Evolutionary conservation across 2,113 vertebrate species (phyloP).

Genomic region (Amazona guildingii): DNA sequence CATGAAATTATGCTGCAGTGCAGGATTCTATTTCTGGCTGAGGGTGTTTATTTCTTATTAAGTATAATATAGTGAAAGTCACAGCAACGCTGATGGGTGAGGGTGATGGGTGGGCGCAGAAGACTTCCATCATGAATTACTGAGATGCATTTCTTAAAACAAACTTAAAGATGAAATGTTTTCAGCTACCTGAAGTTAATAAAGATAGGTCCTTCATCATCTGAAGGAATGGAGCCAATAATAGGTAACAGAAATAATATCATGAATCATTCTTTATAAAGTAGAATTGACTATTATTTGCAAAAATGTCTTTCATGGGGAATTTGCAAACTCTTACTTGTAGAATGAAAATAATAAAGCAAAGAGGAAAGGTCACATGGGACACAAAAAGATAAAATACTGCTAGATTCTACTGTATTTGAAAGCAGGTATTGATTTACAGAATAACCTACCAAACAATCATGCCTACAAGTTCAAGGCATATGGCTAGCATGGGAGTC

Average conservation of each 20-base stretch:
- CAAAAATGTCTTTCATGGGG: neutral
- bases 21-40: conserved; percentile 24
- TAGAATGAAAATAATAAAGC: neutral
- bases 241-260: conserved; percentile 16
- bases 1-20: conserved; percentile 40
- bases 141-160: neutral
- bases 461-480: neutral
- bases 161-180: conserved; percentile 3
- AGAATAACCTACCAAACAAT: neutral
- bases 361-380: neutral
- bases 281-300: neutral
- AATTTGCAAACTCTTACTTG: conserved; percentile 6
- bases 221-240: conserved; percentile 41
- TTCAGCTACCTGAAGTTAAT: conserved; percentile 36
- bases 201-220: conserved; percentile 39
- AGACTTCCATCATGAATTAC: conserved; percentile 23
- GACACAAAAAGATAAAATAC: neutral
- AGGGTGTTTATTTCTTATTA: conserved; percentile 49
- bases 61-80: conserved; percentile 39
- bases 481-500: neutral
- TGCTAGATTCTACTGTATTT: neutral
- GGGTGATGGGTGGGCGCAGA: conserved; percentile 12
- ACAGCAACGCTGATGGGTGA: conserved; percentile 23
- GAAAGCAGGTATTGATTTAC: neutral
- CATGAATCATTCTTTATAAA: conserved; percentile 38